phyloP scores from a whole-genome alignment of 1,140 invertebrate species.

The Drosophila quadrilineata region DNA sequence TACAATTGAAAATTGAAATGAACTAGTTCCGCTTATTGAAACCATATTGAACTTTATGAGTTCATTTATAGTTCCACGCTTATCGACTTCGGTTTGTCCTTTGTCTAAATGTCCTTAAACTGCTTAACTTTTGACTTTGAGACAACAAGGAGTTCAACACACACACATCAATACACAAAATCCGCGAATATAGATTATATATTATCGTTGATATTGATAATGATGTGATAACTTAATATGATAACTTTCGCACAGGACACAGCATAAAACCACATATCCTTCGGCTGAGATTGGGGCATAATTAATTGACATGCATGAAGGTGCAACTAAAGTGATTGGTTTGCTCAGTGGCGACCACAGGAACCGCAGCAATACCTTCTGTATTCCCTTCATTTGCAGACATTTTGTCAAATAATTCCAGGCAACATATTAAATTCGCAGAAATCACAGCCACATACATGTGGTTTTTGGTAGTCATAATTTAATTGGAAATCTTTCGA shows the following conservation, averaged over 20 bases:
- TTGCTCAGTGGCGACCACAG: conserved; percentile 20
- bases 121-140: conserved; percentile 24
- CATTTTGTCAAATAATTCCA: conserved; percentile 26
- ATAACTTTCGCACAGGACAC: conserved; percentile 38
- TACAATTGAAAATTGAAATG: not conserved
- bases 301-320: conserved; percentile 35
- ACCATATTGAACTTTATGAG: not conserved
- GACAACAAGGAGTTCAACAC: conserved; percentile 28
- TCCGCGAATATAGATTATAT: too few relatives aligned
- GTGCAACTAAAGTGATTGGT: conserved; percentile 29
- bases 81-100: too few relatives aligned
- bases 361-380: too few relatives aligned
- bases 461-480: too few relatives aligned
- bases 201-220: too few relatives aligned
- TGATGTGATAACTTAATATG: too few relatives aligned
- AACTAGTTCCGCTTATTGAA: not conserved
- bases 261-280: not conserved
- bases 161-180: not conserved
- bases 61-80: too few relatives aligned
- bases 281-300: conserved; percentile 10
- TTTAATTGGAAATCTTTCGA: too few relatives aligned
- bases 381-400: too few relatives aligned
- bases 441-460: too few relatives aligned
- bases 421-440: too few relatives aligned
- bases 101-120: conserved; percentile 2